Evolutionary conservation across 2,113 vertebrate genomes (phyloP).

Genomic region (Propithecus coquereli): DNA sequence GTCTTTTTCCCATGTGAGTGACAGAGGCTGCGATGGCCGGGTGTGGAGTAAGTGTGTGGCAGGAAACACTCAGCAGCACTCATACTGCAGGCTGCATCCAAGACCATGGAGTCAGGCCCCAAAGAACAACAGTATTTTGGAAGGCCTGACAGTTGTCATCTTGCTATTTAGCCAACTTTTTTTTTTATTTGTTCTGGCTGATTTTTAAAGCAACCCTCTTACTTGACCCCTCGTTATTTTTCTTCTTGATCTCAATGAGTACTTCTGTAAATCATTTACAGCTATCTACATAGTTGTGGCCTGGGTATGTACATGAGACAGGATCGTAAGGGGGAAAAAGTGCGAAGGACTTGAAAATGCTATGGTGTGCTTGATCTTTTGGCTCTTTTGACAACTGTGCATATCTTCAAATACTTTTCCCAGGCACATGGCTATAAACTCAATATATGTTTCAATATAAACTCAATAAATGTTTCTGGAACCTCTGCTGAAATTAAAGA

Average conservation of each 20-base stretch:
- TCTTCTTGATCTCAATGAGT: background rate
- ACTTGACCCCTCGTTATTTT: background rate
- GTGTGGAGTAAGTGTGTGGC: background rate
- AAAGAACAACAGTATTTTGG: background rate
- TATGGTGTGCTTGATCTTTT: background rate
- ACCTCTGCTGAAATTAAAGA: conserved; percentile 6
- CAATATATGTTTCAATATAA: background rate
- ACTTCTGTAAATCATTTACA: conserved; percentile 19
- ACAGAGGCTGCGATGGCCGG: background rate
- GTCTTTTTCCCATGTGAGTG: background rate
- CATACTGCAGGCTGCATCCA: background rate
- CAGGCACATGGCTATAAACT: background rate
- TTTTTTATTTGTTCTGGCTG: background rate
- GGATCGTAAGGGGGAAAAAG: background rate
- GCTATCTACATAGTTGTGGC: background rate
- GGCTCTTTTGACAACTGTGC: conserved; percentile 13
- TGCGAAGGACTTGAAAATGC: conserved; percentile 16
- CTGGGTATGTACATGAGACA: background rate
- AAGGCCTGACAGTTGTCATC: background rate
- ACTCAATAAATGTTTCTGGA: conserved; percentile 54
- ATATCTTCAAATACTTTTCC: conserved; percentile 51
- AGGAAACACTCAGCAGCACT: background rate
- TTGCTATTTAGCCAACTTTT: background rate
- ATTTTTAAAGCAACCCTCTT: background rate
- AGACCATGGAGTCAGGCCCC: background rate